phyloP scores from a whole-genome alignment of 2,888 invertebrate species.

The Cataglyphis albicans region DNA sequence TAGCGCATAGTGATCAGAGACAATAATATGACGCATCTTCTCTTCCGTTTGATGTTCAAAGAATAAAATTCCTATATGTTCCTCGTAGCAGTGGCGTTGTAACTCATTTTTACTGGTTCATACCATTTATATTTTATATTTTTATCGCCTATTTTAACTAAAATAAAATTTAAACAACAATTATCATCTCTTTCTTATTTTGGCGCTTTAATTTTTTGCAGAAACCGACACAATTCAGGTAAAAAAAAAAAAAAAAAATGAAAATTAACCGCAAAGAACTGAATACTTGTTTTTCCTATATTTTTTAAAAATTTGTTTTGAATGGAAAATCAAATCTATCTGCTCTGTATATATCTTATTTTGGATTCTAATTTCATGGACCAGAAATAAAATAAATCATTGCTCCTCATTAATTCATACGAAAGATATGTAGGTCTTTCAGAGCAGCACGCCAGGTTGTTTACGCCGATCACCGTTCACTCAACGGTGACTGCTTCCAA shows the following conservation, averaged over 20 bases:
- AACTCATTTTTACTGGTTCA: background rate
- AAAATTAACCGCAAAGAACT: background rate
- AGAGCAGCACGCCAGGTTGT: constrained; percentile 52
- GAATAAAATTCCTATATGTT: background rate
- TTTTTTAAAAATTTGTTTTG: background rate
- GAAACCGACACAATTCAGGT: background rate
- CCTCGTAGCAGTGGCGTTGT: background rate
- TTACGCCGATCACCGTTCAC: constrained; percentile 64
- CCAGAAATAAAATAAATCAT: background rate
- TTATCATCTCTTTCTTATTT: background rate
- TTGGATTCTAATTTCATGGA: background rate
- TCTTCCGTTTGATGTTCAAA: background rate
- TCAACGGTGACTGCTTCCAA: constrained; percentile 60
- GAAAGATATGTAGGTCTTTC: constrained; percentile 73
- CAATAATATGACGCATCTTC: constrained; percentile 11
- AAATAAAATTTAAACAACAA: constrained; percentile 4
- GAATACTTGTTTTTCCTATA: background rate
- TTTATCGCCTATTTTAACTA: background rate
- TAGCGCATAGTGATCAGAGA: background rate
- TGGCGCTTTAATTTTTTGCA: background rate
- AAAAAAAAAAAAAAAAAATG: no score
- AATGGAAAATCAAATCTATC: background rate
- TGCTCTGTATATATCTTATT: background rate
- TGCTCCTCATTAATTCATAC: constrained; percentile 54
- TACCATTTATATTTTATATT: background rate